Evolutionary conservation across 2,797 vertebrate species (phyloP), one percentile per base, ranked within the genome.

Genomic region (Oophaga sylvatica): DNA sequence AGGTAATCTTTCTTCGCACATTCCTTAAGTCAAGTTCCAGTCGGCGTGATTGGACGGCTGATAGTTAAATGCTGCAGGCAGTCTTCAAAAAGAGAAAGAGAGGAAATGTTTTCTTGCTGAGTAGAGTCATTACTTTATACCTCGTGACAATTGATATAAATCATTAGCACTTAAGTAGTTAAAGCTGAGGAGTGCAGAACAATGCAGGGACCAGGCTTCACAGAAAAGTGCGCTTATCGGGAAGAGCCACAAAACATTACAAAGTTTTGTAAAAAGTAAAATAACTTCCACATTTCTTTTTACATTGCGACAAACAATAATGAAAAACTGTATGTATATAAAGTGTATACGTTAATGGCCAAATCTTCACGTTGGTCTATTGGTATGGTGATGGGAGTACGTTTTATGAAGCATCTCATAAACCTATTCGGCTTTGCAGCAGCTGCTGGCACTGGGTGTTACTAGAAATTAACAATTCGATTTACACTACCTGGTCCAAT

Each of bases 41-140:
- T 73, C 91, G 87, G 87, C 22, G 81, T 89, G 94, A 93, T 92
- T 92, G 87, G 89, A 89, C 84, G 84, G 86, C 77, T 89, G 90
- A 93, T 92, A 92, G 91, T 68, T 88, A 90, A 91, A 90, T 73
- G 76, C 90, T 92, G 90, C 91, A 92, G 91, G 91, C 90, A 92
- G 90, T 87, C 90, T 92, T 92, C 90, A 89, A 91, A 84, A 90
- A 92, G 90, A 90, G 80, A 93, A 91, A 84, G 80, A 86, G 60
- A 85, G 90, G 92, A 93, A 93, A 92, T 90, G 87, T 91, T 92
- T 93, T 89, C 87, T 93, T 2, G 2, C 90, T 91, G 90, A 92
- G 86, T 91, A 90, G 92, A 93, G 89, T 91, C 6, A 1, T 92
- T 92, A 93, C 92, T 94, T 93, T 84, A 90, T 92, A 92, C 90